Base-by-base conservation (phyloP, 2,888 invertebrate genomes). In the Caenorhabditis panamensis region DNA sequence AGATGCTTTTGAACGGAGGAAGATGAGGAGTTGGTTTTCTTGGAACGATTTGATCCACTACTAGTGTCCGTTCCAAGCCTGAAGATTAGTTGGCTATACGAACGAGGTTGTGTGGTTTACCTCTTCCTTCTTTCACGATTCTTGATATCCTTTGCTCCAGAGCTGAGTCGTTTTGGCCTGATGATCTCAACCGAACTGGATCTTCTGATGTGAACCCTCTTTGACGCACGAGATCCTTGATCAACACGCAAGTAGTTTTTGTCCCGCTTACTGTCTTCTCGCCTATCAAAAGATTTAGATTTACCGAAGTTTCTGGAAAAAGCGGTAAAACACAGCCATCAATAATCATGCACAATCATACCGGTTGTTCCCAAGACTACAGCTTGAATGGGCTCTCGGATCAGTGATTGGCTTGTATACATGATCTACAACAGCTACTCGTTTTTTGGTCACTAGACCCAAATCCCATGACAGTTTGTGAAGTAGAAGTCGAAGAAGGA, bases 391-490 rank as follows among this genome's bases (percentile, higher is more conserved):
- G 16, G 85, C 87, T 64, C 86, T 28, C 5, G 87, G 84, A 59
- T 88, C 85, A 37, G 80, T 82, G 22, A 85, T 84, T n/a, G 83
- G 64, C 67, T 88, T 88, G 72, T 85, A 86, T 4, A 68, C 80
- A 49, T 86, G 83, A 64, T 84, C 83, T 13, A 81, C 69, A 22
- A 79, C 77, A 28, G 82, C 82, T 8, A 79, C 81, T 47, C 84
- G 64, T 53, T 87, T 87, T 64, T 87, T 87, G 6, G 85, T 81
- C 13, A 86, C 84, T n/a, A 85, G 56, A 3, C 86, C 84, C 9
- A 91, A 72, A 81, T 91, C 91, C 91, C 91, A 90, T 1, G 87
- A 84, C n/a, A 91, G 72, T 66, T 91, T 91, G 83, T 91, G 91
- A 16, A 91, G 83, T 4, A 90, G 77, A 0, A 91, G 59, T 18